Conservation (phyloP, 2,888 invertebrate genomes). For the Eilema caniola region DNA sequence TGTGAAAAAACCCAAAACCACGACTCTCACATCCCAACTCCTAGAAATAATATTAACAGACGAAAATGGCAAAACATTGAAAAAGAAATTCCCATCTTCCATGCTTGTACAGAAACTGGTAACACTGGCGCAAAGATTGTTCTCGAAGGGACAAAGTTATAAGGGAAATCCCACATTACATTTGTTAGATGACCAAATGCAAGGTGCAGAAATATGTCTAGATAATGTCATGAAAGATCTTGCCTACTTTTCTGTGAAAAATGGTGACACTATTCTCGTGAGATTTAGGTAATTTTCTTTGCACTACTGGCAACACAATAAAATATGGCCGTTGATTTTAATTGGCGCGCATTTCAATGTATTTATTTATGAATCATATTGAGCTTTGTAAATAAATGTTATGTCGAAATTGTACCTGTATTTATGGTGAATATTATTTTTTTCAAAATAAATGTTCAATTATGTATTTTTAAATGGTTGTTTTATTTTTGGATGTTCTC, state of each 20-base stretch:
- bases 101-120: constrained; percentile 94
- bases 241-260: constrained; percentile 93
- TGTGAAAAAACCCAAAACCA: constrained; percentile 78
- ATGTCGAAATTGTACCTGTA: constrained; percentile 78
- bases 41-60: constrained; percentile 86
- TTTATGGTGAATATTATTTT: constrained; percentile 74
- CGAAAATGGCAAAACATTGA: constrained; percentile 86
- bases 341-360: constrained; percentile 58
- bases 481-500: constrained; percentile 54
- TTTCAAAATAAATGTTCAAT: constrained; percentile 70
- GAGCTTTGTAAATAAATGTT: constrained; percentile 77
- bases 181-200: constrained; percentile 86
- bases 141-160: constrained; percentile 78
- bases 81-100: constrained; percentile 91
- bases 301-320: constrained; percentile 53
- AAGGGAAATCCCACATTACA: constrained; percentile 75
- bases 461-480: constrained; percentile 74
- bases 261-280: constrained; percentile 93
- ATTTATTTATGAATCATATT: constrained; percentile 54
- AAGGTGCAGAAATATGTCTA: constrained; percentile 90
- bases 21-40: constrained; percentile 90
- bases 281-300: constrained; percentile 83
- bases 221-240: constrained; percentile 95
- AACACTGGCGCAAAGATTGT: constrained; percentile 92
- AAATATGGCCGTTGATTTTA: constrained; percentile 46